A percentile compares a stretch with the other conserved stretches of the same genome.
phyloP scores from a whole-genome alignment of 92 coral and sea anemone genomes.

The Heteractis magnifica region DNA sequence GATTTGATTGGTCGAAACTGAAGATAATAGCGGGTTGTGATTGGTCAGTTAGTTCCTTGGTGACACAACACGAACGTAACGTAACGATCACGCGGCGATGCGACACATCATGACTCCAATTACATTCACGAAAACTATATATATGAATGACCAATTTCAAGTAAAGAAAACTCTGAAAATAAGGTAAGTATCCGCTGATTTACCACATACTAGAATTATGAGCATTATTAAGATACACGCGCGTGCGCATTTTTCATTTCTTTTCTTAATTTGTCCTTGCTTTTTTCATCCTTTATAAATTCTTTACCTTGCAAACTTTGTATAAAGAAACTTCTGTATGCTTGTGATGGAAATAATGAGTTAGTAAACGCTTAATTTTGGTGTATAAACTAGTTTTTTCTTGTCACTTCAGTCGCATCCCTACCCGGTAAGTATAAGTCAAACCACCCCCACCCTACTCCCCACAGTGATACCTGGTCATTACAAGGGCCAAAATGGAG shows the following conservation, averaged over 20 bases:
- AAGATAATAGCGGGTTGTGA: slow-evolving; percentile 17
- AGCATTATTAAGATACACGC: no score
- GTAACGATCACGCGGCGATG: background rate
- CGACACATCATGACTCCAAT: background rate
- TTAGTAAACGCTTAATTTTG: background rate
- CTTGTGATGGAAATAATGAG: no score
- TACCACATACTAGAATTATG: no score
- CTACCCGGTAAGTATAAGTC: background rate
- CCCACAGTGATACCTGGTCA: background rate
- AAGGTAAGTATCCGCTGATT: no score
- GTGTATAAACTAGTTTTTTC: background rate
- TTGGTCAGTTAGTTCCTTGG: slow-evolving; percentile 58
- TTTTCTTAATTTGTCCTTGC: no score
- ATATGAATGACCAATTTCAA: no score
- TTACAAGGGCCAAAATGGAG: slow-evolving; percentile 38
- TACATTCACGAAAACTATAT: background rate
- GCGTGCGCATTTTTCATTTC: no score
- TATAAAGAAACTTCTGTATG: no score
- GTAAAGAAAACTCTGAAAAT: no score
- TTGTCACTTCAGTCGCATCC: background rate
- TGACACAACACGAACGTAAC: slow-evolving; percentile 21
- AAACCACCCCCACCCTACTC: background rate
- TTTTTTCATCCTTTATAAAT: no score
- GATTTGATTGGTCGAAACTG: slow-evolving; percentile 48
- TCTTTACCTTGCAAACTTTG: no score